Conservation (phyloP, 1,140 invertebrate genomes). For the Rhizoglyphus robini region DNA sequence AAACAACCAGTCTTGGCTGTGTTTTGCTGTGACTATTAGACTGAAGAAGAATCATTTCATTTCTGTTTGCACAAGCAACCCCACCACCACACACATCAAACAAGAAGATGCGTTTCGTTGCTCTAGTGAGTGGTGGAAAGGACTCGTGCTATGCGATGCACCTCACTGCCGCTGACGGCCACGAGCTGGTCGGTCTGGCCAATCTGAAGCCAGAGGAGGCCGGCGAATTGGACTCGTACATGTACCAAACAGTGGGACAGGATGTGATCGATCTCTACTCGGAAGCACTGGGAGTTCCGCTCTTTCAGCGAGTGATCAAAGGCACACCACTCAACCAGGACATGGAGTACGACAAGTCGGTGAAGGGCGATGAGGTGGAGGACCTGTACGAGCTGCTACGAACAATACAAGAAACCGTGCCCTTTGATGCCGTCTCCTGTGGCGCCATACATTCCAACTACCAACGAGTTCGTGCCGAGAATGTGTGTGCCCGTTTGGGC, state of each 20-base stretch:
- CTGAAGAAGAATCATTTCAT: too few species aligned
- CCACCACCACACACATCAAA: too few species aligned
- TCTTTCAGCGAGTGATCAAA: conserved; percentile 61
- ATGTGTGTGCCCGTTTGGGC: conserved; percentile 85
- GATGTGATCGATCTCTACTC: conserved; percentile 81
- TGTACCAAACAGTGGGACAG: conserved; percentile 98
- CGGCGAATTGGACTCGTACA: conserved; percentile 96
- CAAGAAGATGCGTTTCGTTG: conserved; percentile 26
- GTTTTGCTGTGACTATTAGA: too few species aligned
- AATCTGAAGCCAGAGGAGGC: conserved; percentile 48
- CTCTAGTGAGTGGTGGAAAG: conserved; percentile 61
- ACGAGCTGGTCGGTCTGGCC: conserved; percentile 87
- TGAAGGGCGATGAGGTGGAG: conserved; percentile 93
- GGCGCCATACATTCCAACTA: conserved; percentile 97
- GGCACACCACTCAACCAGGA: conserved; percentile 60
- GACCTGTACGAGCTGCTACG: conserved; percentile 76
- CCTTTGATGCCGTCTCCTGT: conserved; percentile 80
- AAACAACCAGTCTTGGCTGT: too few species aligned
- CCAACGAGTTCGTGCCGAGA: conserved; percentile 89
- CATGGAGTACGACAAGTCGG: conserved; percentile 60
- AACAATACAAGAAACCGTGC: conserved; percentile 62
- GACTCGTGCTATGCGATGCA: conserved; percentile 98
- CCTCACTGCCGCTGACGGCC: conserved; percentile 87
- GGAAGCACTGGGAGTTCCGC: conserved; percentile 78
- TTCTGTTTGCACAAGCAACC: too few species aligned